Evolutionary conservation across 2,888 invertebrate species (phyloP).

Genomic region (Schrankia costaestrigalis): DNA sequence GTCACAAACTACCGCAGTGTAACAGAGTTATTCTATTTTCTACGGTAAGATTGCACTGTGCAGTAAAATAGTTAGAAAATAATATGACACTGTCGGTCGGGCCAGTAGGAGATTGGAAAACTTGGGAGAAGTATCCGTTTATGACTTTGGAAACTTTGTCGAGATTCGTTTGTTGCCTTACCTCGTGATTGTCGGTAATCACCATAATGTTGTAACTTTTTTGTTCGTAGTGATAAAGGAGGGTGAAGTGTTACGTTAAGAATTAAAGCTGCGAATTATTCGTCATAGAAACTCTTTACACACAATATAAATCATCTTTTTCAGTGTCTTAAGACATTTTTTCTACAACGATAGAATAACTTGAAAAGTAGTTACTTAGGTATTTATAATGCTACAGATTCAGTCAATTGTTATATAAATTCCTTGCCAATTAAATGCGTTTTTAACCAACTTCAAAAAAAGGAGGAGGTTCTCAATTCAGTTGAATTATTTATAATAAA

Average conservation of each 20-base stretch:
- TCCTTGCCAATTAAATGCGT: too few relatives aligned
- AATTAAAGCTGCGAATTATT: too few relatives aligned
- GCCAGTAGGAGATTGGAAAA: conserved; percentile 53
- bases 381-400: too few relatives aligned
- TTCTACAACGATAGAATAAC: too few relatives aligned
- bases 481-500: too few relatives aligned
- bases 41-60: conserved; percentile 48
- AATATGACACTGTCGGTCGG: conserved; percentile 51
- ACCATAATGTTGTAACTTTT: conserved; percentile 32
- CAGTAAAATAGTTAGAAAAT: conserved; percentile 63
- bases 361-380: too few relatives aligned
- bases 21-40: conserved; percentile 36
- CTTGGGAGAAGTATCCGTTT: conserved; percentile 46
- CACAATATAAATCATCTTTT: too few relatives aligned
- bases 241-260: background rate
- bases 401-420: too few relatives aligned
- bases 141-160: conserved; percentile 43
- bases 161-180: conserved; percentile 38
- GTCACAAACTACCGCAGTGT: conserved; percentile 37
- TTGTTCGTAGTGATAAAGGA: background rate
- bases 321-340: too few relatives aligned
- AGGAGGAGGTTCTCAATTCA: too few relatives aligned
- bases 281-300: too few relatives aligned
- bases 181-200: conserved; percentile 37
- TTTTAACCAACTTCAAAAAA: too few relatives aligned